Percentiles rank a stretch among this genome's conserved stretches.
phyloP scores from a whole-genome alignment of 2,113 vertebrate genomes.

The Centropristis striata region DNA sequence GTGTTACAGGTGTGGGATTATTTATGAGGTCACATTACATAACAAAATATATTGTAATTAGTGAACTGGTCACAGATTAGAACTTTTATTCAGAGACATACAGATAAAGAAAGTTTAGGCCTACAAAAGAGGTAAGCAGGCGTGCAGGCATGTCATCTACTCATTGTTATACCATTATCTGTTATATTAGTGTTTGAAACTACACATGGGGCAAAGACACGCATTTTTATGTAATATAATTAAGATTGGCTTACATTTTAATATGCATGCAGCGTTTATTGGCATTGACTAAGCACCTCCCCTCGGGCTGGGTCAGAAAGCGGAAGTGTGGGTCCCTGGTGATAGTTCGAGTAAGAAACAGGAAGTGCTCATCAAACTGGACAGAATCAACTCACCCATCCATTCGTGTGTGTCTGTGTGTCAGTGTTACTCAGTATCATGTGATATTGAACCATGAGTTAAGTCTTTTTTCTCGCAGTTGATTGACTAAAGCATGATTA shows the following conservation, averaged over 20 bases:
- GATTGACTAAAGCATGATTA: not conserved
- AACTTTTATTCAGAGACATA: not conserved
- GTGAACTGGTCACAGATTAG: conserved; percentile 4
- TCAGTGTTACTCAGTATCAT: conserved; percentile 37
- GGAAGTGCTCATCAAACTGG: conserved; percentile 75
- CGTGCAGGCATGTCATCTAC: not conserved
- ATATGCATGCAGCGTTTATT: conserved; percentile 15
- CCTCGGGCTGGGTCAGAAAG: conserved; percentile 59
- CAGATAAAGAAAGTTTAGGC: not conserved
- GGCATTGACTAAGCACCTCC: conserved; percentile 28
- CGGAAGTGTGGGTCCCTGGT: conserved; percentile 79
- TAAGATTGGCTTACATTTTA: not conserved
- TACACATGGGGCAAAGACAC: not conserved
- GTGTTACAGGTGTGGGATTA: not conserved
- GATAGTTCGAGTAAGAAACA: conserved; percentile 75
- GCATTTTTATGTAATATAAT: not conserved
- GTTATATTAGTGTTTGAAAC: not conserved
- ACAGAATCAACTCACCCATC: conserved; percentile 26
- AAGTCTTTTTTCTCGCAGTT: not conserved
- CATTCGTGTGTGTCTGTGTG: conserved; percentile 22
- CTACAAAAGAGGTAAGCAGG: not conserved
- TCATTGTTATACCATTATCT: not conserved
- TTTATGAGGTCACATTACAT: not conserved
- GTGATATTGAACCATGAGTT: conserved; percentile 27
- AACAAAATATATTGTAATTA: not conserved